These are phyloP conservation scores for Metopia argyrocephala DNA, from an alignment of 2,888 invertebrate genomes.

Conservation along the genomic window DNA sequence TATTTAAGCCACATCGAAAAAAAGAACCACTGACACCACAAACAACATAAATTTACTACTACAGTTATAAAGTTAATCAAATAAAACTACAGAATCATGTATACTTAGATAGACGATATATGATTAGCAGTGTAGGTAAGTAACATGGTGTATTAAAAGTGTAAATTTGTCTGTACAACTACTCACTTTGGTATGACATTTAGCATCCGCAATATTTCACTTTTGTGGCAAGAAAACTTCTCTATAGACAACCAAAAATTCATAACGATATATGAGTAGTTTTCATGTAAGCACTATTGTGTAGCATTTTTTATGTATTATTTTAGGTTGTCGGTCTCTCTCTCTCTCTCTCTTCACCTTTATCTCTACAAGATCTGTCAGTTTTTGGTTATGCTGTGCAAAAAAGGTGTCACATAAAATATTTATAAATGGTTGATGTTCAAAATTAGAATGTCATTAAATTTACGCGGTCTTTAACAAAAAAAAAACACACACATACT, in stretches of 20 bases:
- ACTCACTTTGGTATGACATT: constrained; percentile 21
- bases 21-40: constrained; percentile 42
- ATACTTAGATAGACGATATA: not conserved
- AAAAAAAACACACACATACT: constrained; percentile 5
- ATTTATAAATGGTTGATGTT: constrained; percentile 62
- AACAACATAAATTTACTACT: constrained; percentile 32
- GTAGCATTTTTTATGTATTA: not conserved
- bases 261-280: not conserved
- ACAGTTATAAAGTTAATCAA: not conserved
- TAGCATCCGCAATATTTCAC: constrained; percentile 51
- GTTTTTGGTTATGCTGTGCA: constrained; percentile 34
- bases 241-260: not conserved
- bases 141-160: not conserved
- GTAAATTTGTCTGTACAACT: not conserved
- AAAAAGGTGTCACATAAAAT: constrained; percentile 61
- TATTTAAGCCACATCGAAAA: constrained; percentile 38
- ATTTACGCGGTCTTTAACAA: constrained; percentile 58
- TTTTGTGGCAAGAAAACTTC: constrained; percentile 7
- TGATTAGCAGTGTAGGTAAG: not conserved
- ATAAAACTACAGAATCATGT: not conserved
- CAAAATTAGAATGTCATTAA: constrained; percentile 65
- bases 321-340: not conserved
- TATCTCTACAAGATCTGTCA: constrained; percentile 35
- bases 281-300: not conserved
- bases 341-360: not conserved